Evolutionary conservation across 2,797 vertebrate genomes (phyloP), one percentile per base, ranked within the genome.

Genomic region (Orestias chungarensis): DNA sequence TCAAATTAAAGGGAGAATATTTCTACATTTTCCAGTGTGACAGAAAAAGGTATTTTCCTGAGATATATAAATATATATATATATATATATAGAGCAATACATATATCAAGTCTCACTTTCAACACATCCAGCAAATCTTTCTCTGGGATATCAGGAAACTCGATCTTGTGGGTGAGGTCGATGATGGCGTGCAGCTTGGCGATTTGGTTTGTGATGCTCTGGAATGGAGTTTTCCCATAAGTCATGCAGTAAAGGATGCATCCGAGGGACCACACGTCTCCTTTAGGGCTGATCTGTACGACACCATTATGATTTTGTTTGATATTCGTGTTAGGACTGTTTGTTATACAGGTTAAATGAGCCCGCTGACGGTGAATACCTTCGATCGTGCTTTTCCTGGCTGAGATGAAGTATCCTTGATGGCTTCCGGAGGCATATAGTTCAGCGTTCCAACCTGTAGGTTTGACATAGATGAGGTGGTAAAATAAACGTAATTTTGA

Each of bases 231-330:
- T 92, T 94, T 98, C 52, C 97, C 95, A 0, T 98, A 99, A 1
- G 97, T 99, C 97, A 99, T 98, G 61, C 93, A 97, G 84, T 99
- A 99, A 75, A 99, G 91, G 91, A 99, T 99, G 76, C 98, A 99
- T 17, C 98, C 97, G 54, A 99, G 88, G 3, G 98, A 99, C 98
- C 98, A 99, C 52, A 99, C 97, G 15, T 99, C 98, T 46, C 97
- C 97, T 93, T 97, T 99, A 2, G 97, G 95, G 78, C 97, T 97
- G 88, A 99, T 97, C 98, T 99, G 90, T 68, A 44, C 33, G 8
- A 11, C 75, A 72, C 69, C 66, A 29, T 50, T 2, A 59, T 0
- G n/a, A 20, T 20, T 17, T 44, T 18, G 68, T 59, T 61, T 20
- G 31, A 33, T 9, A 20, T 11, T 59, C 18, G 33, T 59, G 3